Base-by-base conservation (phyloP, 2,888 invertebrate species). In the Sceliomorpha sp. region DNA sequence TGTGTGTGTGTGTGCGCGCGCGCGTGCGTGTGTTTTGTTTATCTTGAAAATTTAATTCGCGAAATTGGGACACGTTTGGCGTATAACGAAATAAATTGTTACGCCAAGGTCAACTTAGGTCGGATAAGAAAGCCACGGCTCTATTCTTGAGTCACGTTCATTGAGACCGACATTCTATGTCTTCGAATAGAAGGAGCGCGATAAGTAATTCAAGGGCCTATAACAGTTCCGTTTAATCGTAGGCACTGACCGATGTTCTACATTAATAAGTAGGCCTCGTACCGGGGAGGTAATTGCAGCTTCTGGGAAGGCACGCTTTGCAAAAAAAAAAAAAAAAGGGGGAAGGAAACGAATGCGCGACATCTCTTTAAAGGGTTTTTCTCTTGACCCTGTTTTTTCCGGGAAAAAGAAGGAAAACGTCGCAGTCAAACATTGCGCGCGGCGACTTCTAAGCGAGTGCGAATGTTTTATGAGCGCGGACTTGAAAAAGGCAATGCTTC, bases 231-330 rank as follows among this genome's bases (percentile, higher is more conserved):
- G 27, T 32, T 26, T 26, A 45, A 51, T 24, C 50, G 53, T 48
- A 47, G n/a, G 39, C 37, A 37, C 42, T 53, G 47, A 53, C 48
- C 67, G 40, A 60, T 53, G 50, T 47, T 32, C 15, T 13, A 27
- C 10, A 17, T 32, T 68, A 55, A 48, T 63, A 55, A 60, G 24
- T 50, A 60, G 55, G 55, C 32, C 44, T 47, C 17, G 13, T 4
- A 5, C 31, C 42, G 50, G 44, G 36, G 50, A 37, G 56, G 56
- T 64, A 64, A 66, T 66, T 66, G 51, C 51, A 58, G 64, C 45
- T 56, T 64, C 55, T n/a, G n/a, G n/a, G n/a, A n/a, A 9, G 2
- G 10, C 4, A n/a, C 3, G 10, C 3, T 10, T 48, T 48, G 44
- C 44, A 44, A 32, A 50, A 39, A 44, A 45, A 9, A 20, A 20